phyloP scores from a whole-genome alignment of 2,113 vertebrate species.

The Lipophrys pholis region DNA sequence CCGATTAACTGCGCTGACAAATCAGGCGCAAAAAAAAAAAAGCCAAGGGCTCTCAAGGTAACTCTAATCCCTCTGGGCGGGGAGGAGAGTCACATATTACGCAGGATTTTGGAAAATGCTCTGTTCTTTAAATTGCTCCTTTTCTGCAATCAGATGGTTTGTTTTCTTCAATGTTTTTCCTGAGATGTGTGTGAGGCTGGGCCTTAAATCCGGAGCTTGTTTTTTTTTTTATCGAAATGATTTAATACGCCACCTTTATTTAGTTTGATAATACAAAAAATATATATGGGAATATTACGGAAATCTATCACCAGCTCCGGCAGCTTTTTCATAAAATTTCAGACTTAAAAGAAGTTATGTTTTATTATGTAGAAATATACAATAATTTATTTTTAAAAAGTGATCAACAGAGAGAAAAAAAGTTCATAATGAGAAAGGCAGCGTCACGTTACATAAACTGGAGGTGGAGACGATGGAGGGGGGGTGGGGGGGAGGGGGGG shows the following conservation, averaged over 20 bases:
- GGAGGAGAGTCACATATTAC: constrained; percentile 35
- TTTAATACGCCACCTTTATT: not conserved
- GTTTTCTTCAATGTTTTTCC: too few species aligned
- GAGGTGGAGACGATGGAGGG: not conserved
- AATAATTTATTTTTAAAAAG: not conserved
- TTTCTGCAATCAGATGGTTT: constrained; percentile 1
- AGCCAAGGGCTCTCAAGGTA: constrained; percentile 79
- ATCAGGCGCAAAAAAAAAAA: constrained; percentile 60
- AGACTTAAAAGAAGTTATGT: too few species aligned
- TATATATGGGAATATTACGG: not conserved
- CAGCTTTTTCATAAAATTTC: too few species aligned
- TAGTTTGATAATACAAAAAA: not conserved
- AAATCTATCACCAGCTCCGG: too few species aligned
- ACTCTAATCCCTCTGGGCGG: constrained; percentile 58
- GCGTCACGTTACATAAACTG: constrained; percentile 48
- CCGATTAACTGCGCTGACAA: constrained; percentile 73
- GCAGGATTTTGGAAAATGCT: constrained; percentile 43
- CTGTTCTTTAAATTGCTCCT: constrained; percentile 8
- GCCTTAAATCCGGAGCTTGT: not conserved
- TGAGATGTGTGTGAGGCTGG: not conserved
- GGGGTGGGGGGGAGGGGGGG: not conserved
- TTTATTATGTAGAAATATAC: not conserved
- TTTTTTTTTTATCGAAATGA: not conserved
- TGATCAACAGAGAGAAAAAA: not conserved
- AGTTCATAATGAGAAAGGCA: not conserved